phyloP scores from a whole-genome alignment of 2,888 invertebrate species.

The Xylota segnis region DNA sequence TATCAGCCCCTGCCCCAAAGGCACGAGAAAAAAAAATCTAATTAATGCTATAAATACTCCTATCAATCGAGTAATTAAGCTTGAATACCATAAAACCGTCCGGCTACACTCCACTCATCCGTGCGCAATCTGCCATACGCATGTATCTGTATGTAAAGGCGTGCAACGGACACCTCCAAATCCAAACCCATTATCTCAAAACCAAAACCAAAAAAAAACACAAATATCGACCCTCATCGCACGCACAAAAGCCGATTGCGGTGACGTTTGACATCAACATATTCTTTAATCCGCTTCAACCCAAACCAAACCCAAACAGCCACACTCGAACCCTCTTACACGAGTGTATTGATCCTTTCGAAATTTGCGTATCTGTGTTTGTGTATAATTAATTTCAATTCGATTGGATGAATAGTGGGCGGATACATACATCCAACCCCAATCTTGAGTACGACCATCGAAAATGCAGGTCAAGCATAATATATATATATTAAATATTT shows the following conservation, averaged over 20 bases:
- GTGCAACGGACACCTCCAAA: slow-evolving; percentile 14
- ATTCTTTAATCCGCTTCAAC: not conserved
- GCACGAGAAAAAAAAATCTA: slow-evolving; percentile 29
- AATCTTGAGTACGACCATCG: slow-evolving; percentile 10
- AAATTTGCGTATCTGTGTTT: not conserved
- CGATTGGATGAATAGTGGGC: not conserved
- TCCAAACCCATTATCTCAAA: slow-evolving; percentile 2
- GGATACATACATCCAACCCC: not conserved
- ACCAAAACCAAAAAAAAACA: not conserved
- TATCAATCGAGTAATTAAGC: slow-evolving; percentile 66
- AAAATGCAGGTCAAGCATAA: slow-evolving; percentile 45
- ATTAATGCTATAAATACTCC: slow-evolving; percentile 60
- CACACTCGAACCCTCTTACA: not conserved
- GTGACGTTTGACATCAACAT: slow-evolving; percentile 38
- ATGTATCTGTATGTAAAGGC: not conserved
- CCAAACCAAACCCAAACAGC: not conserved
- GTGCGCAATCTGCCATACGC: not conserved
- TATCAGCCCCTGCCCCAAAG: not conserved
- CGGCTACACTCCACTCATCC: slow-evolving; percentile 26
- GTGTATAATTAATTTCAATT: slow-evolving; percentile 42
- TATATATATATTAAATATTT: slow-evolving; percentile 39
- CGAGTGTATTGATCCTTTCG: slow-evolving; percentile 17
- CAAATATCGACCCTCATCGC: slow-evolving; percentile 12
- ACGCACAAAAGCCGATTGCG: slow-evolving; percentile 24
- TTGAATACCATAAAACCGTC: slow-evolving; percentile 45